These are phyloP conservation scores for Disparrhopalites patrizii DNA, from an alignment of 2,888 invertebrate genomes.

Conservation along the genomic window DNA sequence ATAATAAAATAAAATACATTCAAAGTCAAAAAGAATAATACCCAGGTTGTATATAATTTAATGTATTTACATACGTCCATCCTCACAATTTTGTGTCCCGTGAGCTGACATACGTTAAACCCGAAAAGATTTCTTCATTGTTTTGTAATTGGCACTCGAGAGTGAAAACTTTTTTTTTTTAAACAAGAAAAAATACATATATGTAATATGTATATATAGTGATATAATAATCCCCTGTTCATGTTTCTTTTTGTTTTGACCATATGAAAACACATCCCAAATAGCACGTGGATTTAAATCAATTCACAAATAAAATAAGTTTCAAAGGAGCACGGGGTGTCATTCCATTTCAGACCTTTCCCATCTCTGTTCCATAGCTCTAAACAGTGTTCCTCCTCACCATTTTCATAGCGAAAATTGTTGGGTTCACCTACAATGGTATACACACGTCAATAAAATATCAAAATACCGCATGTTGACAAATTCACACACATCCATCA, in stretches of 20 bases:
- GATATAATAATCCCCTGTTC: too few relatives aligned
- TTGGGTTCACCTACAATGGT: slow-evolving; percentile 76
- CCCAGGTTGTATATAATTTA: slow-evolving; percentile 1
- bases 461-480: neutral
- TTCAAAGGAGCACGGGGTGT: slow-evolving; percentile 88
- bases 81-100: too few relatives aligned
- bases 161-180: neutral
- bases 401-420: slow-evolving; percentile 88
- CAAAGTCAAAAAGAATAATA: neutral
- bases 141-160: slow-evolving; percentile 2
- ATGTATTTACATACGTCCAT: too few relatives aligned
- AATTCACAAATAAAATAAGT: slow-evolving; percentile 85
- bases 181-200: slow-evolving; percentile 7
- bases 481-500: neutral
- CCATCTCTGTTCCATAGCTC: slow-evolving; percentile 76
- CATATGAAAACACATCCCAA: neutral
- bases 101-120: too few relatives aligned
- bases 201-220: neutral
- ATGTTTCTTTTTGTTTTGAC: too few relatives aligned
- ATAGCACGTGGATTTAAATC: slow-evolving; percentile 2
- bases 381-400: slow-evolving; percentile 86
- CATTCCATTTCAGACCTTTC: slow-evolving; percentile 89
- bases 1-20: too few relatives aligned
- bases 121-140: too few relatives aligned
- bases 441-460: neutral